Conservation (phyloP, 2,797 vertebrate genomes). For the Pangasius larnaudii region DNA sequence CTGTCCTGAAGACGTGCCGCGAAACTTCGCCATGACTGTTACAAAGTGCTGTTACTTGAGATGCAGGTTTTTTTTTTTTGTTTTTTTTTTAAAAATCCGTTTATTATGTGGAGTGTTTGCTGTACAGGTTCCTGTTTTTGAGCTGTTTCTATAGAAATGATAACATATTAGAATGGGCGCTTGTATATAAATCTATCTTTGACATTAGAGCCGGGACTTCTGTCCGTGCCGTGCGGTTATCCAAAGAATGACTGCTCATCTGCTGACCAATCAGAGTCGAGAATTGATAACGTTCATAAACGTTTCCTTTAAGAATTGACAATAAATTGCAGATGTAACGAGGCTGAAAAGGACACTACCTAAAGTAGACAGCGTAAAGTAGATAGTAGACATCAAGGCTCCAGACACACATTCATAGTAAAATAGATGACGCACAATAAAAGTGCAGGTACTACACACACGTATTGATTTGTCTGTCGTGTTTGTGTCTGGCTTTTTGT, state of each 20-base stretch:
- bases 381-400: background rate
- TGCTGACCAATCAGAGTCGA: background rate
- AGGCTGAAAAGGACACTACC: too few relatives aligned
- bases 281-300: background rate
- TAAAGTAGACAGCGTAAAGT: too few relatives aligned
- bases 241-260: background rate
- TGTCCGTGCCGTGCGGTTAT: background rate
- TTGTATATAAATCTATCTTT: too few relatives aligned
- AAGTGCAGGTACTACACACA: background rate
- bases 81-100: too few relatives aligned
- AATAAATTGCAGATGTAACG: background rate
- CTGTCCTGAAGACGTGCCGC: too few relatives aligned
- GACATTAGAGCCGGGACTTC: background rate
- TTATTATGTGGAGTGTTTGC: too few relatives aligned
- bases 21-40: too few relatives aligned
- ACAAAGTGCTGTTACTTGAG: too few relatives aligned
- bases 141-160: background rate
- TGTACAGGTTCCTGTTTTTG: too few relatives aligned
- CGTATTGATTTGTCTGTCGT: background rate
- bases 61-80: too few relatives aligned
- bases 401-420: background rate
- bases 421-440: background rate
- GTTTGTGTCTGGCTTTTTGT: background rate
- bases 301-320: background rate
- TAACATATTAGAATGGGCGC: background rate